A percentile compares a stretch with the other conserved stretches of the same genome.
phyloP scores from a whole-genome alignment of 2,113 vertebrate genomes.

The Merops nubicus region DNA sequence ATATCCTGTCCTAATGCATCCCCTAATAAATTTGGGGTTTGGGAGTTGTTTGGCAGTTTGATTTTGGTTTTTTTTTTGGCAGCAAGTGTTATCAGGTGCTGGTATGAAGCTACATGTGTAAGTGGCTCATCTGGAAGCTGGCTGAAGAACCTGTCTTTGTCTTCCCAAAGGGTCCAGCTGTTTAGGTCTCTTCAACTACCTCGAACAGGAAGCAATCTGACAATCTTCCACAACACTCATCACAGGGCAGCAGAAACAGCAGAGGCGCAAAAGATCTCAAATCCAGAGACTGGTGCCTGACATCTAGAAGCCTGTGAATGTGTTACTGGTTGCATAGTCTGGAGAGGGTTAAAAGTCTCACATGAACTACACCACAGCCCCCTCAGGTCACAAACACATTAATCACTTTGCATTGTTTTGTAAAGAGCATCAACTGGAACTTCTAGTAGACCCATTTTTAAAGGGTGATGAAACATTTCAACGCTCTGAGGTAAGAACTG shows the following conservation, averaged over 20 bases:
- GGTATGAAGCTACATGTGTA: background rate
- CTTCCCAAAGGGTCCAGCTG: background rate
- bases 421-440: background rate
- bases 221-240: background rate
- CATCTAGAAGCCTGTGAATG: background rate
- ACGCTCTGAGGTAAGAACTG: background rate
- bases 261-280: background rate
- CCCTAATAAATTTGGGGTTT: background rate
- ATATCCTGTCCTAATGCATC: background rate
- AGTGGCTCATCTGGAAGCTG: background rate
- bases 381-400: background rate
- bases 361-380: background rate
- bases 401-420: no score
- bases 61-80: background rate
- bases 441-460: background rate
- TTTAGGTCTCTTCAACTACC: background rate
- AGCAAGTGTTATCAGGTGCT: background rate
- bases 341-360: background rate
- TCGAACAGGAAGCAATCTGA: background rate
- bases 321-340: background rate
- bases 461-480: background rate
- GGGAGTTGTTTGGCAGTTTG: accelerated
- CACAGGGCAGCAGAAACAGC: background rate
- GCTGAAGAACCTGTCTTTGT: background rate
- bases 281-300: background rate